These are phyloP conservation scores for Oreohelix idahoensis DNA, from an alignment of 1,140 invertebrate genomes.

Conservation along the genomic window DNA sequence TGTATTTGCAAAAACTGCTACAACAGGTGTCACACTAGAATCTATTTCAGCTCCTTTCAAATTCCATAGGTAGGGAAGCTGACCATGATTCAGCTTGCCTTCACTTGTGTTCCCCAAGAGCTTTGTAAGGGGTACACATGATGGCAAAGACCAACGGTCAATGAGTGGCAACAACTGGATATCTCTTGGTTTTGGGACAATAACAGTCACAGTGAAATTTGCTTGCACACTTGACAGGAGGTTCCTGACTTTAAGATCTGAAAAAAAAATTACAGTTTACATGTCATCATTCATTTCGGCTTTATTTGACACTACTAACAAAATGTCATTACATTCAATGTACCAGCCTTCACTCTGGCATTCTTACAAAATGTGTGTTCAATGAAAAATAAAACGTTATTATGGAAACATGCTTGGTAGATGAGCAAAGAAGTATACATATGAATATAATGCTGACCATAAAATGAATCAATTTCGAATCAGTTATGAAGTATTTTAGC, in stretches of 20 bases:
- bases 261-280: background rate
- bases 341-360: too few relatives aligned
- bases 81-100: background rate
- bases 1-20: constrained; percentile 14
- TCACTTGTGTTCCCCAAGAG: background rate
- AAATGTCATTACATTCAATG: too few relatives aligned
- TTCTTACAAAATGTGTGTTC: too few relatives aligned
- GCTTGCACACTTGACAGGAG: background rate
- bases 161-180: background rate
- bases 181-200: background rate
- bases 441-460: too few relatives aligned
- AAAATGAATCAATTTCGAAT: too few relatives aligned
- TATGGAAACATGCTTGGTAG: too few relatives aligned
- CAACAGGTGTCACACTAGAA: background rate
- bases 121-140: background rate
- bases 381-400: too few relatives aligned
- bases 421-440: too few relatives aligned
- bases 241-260: constrained; percentile 16
- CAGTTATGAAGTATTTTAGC: too few relatives aligned
- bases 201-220: constrained; percentile 12
- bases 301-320: too few relatives aligned
- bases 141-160: background rate
- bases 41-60: background rate
- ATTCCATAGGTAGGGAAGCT: background rate
- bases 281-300: too few relatives aligned